A percentile compares a stretch with the other conserved stretches of the same genome.
These are phyloP conservation scores for Harpegnathos saltator DNA, from an alignment of 1,140 invertebrate species.

Conservation along the genomic window DNA sequence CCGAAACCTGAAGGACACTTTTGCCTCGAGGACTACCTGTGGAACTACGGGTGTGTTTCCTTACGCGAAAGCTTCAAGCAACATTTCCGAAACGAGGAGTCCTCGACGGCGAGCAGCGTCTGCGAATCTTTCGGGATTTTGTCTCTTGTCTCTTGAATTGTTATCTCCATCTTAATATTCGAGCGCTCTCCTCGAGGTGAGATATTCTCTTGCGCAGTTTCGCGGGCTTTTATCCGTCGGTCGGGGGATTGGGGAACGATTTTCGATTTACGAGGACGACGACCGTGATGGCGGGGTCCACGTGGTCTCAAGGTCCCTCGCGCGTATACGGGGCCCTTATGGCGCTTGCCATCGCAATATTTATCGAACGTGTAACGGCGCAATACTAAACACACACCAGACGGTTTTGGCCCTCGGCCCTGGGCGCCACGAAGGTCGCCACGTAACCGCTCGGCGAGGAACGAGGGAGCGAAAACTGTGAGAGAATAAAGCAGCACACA, in stretches of 20 bases:
- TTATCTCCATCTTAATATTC: not conserved
- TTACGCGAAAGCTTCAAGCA: not conserved
- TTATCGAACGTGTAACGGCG: conserved; percentile 69
- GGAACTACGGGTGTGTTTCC: not conserved
- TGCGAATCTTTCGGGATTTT: not conserved
- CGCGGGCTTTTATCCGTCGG: not conserved
- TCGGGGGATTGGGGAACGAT: not conserved
- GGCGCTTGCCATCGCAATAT: conserved; percentile 66
- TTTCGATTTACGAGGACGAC: not conserved
- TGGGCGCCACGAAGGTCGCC: conserved; percentile 79
- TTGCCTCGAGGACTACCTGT: not conserved
- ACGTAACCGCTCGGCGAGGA: conserved; percentile 66
- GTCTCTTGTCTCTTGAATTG: too few relatives aligned
- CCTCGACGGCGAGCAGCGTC: too few relatives aligned
- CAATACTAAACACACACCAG: conserved; percentile 67
- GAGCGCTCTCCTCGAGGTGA: not conserved
- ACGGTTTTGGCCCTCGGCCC: conserved; percentile 82
- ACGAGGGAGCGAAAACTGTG: conserved; percentile 59
- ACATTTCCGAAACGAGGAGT: not conserved
- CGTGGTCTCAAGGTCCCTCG: conserved; percentile 60
- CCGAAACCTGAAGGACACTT: not conserved
- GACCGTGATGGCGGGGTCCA: conserved; percentile 47
- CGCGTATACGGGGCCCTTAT: conserved; percentile 75
- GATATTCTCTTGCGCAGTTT: not conserved
- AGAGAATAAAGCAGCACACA: conserved; percentile 61